Evolutionary conservation across 2,113 vertebrate genomes (phyloP), one percentile per base, ranked within the genome.

Genomic region (Pelvicachromis taeniatus): DNA sequence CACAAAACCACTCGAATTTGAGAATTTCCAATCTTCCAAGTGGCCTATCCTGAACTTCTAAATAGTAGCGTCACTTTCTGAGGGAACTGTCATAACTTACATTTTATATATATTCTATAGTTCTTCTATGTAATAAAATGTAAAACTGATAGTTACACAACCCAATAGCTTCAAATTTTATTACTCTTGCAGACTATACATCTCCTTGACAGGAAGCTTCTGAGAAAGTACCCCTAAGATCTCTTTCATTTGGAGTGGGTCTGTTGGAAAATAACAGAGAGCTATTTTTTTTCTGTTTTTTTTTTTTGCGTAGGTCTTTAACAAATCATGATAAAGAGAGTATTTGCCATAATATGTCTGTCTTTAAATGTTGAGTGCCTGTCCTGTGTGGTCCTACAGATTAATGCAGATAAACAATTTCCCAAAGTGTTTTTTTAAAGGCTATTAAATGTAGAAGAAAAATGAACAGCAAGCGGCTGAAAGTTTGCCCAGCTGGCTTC

Each of bases 71-170:
- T 23, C 65, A 45, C 21, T 75, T 75, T 75, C 9, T n/a, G 26
- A 50, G 26, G 16, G 26, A 75, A 31, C 68, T 5, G 26, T 11
- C 45, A 75, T 50, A 50, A 75, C 42, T 48, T 50, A 29, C 16
- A 48, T 48, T 23, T 48, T 73, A 48, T 52, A 21, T 50, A 61
- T 38, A 42, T 17, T 31, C 14, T 79, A 55, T 59, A 19, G 55
- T 56, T 78, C 38, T 45, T 82, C 38, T 75, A n/a, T 55, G 19
- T 33, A 21, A 91, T 89, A 85, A 56, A 89, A 86, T 88, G 89
- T 92, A 82, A 92, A 86, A 86, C 78, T 29, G 31, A 53, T 79
- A 31, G 75, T 56, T 78, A 75, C 89, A 89, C 88, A 93, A 90
- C 48, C 31, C 73, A 87, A 86, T 73, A 86, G 85, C 86, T 89